Evolutionary conservation across 2,888 invertebrate genomes (phyloP), one percentile per base, ranked within the genome.

Genomic region (Anoplius nigerrimus): DNA sequence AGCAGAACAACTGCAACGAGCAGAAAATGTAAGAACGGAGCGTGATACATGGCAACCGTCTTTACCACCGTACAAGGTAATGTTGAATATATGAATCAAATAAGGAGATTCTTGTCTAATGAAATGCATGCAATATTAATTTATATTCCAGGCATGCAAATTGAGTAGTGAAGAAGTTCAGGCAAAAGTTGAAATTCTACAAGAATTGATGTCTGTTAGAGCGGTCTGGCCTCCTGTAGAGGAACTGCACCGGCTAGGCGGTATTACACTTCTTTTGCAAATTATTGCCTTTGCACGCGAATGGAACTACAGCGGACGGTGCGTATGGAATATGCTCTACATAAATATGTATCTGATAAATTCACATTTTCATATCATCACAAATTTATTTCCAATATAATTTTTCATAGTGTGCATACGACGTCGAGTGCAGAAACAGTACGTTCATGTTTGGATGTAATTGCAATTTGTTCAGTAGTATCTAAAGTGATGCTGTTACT

Each of bases 241-340:
- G 85, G 94, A 97, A 79, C 91, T 98, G 27, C 89, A 96, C 69
- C 93, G 94, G 82, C 90, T 98, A 42, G 97, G 97, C 2, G 97
- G 97, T 0, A 92, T 96, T 16, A 91, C 93, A 0, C 90, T 97
- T 60, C 90, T 98, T 24, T 90, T 98, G 71, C 94, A 95, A 86
- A 94, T 98, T 3, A 94, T 98, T 20, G 96, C 95, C 0, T 94
- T 95, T 82, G 94, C 97, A 0, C 95, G 95, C 85, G 96, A 97
- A 82, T 98, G 98, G 97, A 96, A 95, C 89, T 96, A 94, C 85
- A 94, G 94, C 77, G 97, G 97, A 79, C 92, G 94, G 92, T 92
- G 82, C 81, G 73, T 64, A 45, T n/a, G 43, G 13, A 20, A 27
- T 58, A n/a, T n/a, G n/a, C n/a, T n/a, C 43, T n/a, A 34, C 54